Conservation (phyloP, 1,140 invertebrate genomes). For the Apis dorsata region DNA sequence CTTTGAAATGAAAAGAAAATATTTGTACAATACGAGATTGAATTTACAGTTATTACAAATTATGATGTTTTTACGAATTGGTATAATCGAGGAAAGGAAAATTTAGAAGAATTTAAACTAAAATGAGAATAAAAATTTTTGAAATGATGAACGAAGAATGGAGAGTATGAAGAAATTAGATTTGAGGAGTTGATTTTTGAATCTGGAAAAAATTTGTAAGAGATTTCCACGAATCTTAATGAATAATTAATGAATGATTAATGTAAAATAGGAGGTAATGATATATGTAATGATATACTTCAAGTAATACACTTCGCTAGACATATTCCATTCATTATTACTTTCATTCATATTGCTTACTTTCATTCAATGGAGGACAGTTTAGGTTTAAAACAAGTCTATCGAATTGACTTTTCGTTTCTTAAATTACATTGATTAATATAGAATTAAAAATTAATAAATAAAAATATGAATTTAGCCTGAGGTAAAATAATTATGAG, state of each 20-base stretch:
- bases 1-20: too few relatives aligned
- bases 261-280: not conserved
- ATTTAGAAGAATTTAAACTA: too few relatives aligned
- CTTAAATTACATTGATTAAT: not conserved
- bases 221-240: not conserved
- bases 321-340: not conserved
- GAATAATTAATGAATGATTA: not conserved
- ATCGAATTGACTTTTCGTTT: too few relatives aligned
- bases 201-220: not conserved
- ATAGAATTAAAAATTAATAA: not conserved
- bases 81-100: too few relatives aligned
- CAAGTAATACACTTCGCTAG: not conserved
- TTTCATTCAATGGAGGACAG: not conserved
- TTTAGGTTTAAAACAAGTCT: not conserved
- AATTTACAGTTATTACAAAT: too few relatives aligned
- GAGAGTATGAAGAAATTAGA: too few relatives aligned
- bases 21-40: too few relatives aligned
- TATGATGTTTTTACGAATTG: too few relatives aligned
- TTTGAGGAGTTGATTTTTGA: not conserved
- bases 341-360: constrained; percentile 1
- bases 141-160: too few relatives aligned
- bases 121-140: too few relatives aligned
- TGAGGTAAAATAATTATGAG: too few relatives aligned
- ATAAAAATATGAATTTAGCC: too few relatives aligned
- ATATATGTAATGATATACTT: not conserved